phyloP scores from a whole-genome alignment of 1,140 invertebrate genomes.

The Ostrea edulis region DNA sequence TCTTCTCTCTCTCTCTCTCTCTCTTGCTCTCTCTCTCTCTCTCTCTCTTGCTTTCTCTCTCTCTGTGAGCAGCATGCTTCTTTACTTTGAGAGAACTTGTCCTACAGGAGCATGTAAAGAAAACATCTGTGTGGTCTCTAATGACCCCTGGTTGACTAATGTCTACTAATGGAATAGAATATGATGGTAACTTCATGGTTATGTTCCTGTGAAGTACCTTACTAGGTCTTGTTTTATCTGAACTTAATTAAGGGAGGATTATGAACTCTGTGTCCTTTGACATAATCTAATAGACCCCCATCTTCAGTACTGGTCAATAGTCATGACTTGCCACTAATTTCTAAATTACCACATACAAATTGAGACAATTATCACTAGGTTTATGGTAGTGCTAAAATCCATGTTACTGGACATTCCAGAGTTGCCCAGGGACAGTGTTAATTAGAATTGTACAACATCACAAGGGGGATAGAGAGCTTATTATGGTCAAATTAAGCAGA shows the following conservation, averaged over 20 bases:
- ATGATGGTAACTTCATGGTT: no score
- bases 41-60: no score
- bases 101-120: no score
- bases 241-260: not conserved
- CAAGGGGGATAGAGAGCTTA: conserved; percentile 9
- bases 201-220: no score
- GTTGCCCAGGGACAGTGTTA: conserved; percentile 18
- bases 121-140: no score
- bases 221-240: not conserved
- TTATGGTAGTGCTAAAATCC: conserved; percentile 27
- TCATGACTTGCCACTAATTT: conserved; percentile 20
- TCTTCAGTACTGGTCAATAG: not conserved
- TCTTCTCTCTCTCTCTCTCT: no score
- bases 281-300: not conserved
- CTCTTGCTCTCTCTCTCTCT: no score
- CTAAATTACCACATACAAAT: conserved; percentile 20
- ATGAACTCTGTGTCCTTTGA: not conserved
- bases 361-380: conserved; percentile 35
- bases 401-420: not conserved
- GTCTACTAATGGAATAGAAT: no score
- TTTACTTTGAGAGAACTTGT: no score
- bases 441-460: not conserved
- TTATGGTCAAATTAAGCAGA: conserved; percentile 3
- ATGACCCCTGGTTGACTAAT: no score
- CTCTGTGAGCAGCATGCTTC: no score